Conservation (phyloP, 1,140 invertebrate genomes). For the Drosophila trapezifrons region DNA sequence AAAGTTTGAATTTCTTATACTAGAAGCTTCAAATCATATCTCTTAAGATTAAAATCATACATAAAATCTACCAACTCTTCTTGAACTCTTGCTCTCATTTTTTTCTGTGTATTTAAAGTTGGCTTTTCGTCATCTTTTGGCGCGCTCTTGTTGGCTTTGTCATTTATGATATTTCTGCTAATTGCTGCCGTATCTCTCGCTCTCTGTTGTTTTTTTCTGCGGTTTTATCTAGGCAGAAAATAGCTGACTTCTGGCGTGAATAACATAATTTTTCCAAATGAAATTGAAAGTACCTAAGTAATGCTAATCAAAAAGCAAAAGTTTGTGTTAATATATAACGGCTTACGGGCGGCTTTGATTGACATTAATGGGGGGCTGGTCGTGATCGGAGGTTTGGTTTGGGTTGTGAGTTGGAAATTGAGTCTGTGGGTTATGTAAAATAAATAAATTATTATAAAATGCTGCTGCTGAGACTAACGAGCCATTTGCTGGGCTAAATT, state of each 20-base stretch:
- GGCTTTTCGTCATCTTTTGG: conserved; percentile 14
- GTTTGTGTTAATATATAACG: conserved; percentile 44
- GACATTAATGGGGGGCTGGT: conserved; percentile 36
- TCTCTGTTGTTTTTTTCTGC: conserved; percentile 5
- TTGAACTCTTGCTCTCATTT: no score
- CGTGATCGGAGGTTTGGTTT: not conserved
- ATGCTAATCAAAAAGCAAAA: conserved; percentile 67
- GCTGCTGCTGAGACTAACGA: conserved; percentile 32
- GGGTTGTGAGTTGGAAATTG: not conserved
- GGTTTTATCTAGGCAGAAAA: conserved; percentile 22
- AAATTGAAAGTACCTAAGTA: conserved; percentile 61
- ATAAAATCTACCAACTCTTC: not conserved
- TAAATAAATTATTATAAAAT: conserved; percentile 38
- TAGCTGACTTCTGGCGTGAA: conserved; percentile 8
- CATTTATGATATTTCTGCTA: conserved; percentile 66
- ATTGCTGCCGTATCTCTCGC: conserved; percentile 29
- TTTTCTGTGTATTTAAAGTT: not conserved
- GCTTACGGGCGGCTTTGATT: conserved; percentile 42
- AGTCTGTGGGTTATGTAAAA: conserved; percentile 26
- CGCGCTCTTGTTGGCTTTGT: conserved; percentile 56
- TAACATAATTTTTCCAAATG: conserved; percentile 26
- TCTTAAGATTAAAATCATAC: not conserved
- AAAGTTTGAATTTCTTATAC: not conserved
- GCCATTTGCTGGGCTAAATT: conserved; percentile 35
- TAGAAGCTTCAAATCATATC: not conserved